Evolutionary conservation across 2,888 invertebrate genomes (phyloP).

Genomic region (Tinea semifulvella): DNA sequence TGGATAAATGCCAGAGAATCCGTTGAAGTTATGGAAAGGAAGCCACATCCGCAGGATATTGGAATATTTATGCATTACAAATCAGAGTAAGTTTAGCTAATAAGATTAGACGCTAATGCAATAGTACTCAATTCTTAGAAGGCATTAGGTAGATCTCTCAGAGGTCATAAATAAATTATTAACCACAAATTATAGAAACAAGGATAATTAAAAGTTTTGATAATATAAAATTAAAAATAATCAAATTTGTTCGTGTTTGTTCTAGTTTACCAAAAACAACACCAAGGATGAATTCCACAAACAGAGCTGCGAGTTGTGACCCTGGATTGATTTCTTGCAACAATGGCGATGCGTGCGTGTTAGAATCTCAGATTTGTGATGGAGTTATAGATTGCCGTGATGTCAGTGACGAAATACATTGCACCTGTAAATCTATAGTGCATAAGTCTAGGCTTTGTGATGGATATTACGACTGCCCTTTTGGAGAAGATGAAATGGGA

Average conservation of each 20-base stretch:
- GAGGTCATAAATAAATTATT: too few relatives aligned
- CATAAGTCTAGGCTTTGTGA: slow-evolving; percentile 75
- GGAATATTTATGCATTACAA: slow-evolving; percentile 39
- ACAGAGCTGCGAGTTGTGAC: slow-evolving; percentile 36
- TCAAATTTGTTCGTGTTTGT: background rate
- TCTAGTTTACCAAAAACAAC: background rate
- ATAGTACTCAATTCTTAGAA: too few relatives aligned
- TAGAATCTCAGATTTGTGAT: slow-evolving; percentile 72
- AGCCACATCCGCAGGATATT: slow-evolving; percentile 46
- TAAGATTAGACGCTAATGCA: too few relatives aligned
- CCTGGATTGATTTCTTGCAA: slow-evolving; percentile 35
- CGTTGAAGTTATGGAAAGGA: slow-evolving; percentile 25
- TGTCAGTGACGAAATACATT: slow-evolving; percentile 79
- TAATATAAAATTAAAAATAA: background rate
- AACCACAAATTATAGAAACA: too few relatives aligned
- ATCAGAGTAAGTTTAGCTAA: slow-evolving; percentile 40
- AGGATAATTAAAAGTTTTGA: too few relatives aligned
- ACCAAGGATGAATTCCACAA: slow-evolving; percentile 17
- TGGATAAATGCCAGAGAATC: slow-evolving; percentile 19
- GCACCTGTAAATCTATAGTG: slow-evolving; percentile 77
- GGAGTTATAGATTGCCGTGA: slow-evolving; percentile 78
- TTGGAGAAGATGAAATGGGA: slow-evolving; percentile 81
- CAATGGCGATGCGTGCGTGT: slow-evolving; percentile 60
- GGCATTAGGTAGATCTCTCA: too few relatives aligned
- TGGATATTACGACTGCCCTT: slow-evolving; percentile 83